Evolutionary conservation across 2,888 invertebrate genomes (phyloP), one percentile per base, ranked within the genome.

Genomic region (Drosophila longiperda): DNA sequence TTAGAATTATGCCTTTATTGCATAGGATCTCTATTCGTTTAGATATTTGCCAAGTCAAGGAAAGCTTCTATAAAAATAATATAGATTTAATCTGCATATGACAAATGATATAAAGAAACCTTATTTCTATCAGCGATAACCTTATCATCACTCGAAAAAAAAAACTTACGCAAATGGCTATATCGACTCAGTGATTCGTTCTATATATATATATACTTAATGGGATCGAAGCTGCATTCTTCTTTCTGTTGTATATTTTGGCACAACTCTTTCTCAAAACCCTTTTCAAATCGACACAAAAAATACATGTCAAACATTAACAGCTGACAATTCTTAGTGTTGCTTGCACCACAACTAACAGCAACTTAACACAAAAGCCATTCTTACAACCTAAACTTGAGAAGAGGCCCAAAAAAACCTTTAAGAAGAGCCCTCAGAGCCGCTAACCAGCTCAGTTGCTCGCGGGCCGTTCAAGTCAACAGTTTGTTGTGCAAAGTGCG

Each of bases 351-450:
- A 26, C 26, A 26, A 17, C 15, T 4, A 4, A 26, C 45, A 15
- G 1, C 8, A 50, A 42, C 34, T 42, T 32, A 38, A 64, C 29
- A 15, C 40, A 6, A 26, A 12, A 12, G 23, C 4, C 50, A 49
- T 49, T 23, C 67, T 53, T 36, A 26, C 17, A 57, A 26, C 50
- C 52, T 3, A 49, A 38, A 11, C 17, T 54, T 42, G 48, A 45
- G 53, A 42, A 45, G 61, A 34, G 54, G 32, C 64, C 38, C 60
- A 42, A 45, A 60, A 60, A 50, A 79, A 80, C 77, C 87, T 87
- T 85, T 85, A 87, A 85, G 85, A 71, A 87, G 81, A 60, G 50
- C 77, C 77, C 69, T 73, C 50, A 48, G 12, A 45, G 64, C 32
- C 63, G 52, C n/a, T 66, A 64, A 40, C 32, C 67, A 70, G 66